Conservation (phyloP, 2,888 invertebrate species). For the Chymomyza caudatula region DNA sequence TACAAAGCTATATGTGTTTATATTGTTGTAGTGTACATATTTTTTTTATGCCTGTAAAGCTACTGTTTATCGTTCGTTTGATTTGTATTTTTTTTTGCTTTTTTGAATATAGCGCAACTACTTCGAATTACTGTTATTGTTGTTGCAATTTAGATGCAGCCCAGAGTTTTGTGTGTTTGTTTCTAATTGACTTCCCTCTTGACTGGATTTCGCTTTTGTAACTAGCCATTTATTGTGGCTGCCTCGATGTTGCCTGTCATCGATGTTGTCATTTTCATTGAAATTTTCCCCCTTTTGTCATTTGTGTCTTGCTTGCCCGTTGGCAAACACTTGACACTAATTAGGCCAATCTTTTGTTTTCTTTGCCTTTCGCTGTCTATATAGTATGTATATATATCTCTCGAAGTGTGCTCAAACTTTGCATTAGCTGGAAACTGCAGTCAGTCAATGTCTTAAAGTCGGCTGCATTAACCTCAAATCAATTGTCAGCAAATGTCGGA, state of each 20-base stretch:
- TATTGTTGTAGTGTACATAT: constrained; percentile 55
- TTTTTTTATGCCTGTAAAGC: constrained; percentile 51
- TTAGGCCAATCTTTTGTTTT: constrained; percentile 64
- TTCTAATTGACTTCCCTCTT: constrained; percentile 73
- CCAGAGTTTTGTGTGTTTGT: constrained; percentile 49
- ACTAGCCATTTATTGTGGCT: constrained; percentile 31
- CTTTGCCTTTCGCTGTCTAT: constrained; percentile 38
- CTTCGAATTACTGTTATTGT: background rate
- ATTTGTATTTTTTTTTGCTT: constrained; percentile 12
- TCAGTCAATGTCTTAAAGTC: background rate
- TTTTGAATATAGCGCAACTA: constrained; percentile 36
- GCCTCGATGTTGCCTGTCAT: constrained; percentile 6
- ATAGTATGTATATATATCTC: background rate
- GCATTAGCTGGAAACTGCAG: background rate
- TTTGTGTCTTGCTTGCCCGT: constrained; percentile 24
- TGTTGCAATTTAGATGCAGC: constrained; percentile 3
- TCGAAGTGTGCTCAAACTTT: background rate
- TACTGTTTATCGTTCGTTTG: constrained; percentile 51
- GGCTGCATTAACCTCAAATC: background rate
- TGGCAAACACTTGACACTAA: constrained; percentile 72
- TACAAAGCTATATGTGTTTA: constrained; percentile 2
- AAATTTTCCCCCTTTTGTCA: constrained; percentile 3
- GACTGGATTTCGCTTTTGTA: constrained; percentile 41
- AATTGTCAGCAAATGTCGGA: background rate
- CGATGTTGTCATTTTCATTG: constrained; percentile 13